Percentiles rank a stretch among this genome's conserved stretches.
Evolutionary conservation across 2,797 vertebrate species (phyloP).

Genomic region (Phalloptychus januarius): DNA sequence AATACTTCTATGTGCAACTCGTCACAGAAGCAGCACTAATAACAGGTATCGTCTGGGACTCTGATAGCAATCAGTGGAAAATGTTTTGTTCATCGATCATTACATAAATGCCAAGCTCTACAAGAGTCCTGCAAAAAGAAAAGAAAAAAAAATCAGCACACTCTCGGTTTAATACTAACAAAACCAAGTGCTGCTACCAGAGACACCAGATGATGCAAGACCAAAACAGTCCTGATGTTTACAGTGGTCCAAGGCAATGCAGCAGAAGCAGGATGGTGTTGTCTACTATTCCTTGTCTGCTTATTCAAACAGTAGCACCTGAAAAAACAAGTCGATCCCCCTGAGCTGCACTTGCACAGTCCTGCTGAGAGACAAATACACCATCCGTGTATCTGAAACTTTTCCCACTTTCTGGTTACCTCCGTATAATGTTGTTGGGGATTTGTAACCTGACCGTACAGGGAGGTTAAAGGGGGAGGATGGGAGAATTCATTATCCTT

Average conservation of each 20-base stretch:
- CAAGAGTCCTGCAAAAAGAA: background rate
- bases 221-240: background rate
- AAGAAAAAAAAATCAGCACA: background rate
- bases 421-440: constrained; percentile 44
- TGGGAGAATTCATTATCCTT: constrained; percentile 75
- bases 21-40: background rate
- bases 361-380: constrained; percentile 41
- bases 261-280: constrained; percentile 6
- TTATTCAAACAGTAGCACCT: constrained; percentile 49
- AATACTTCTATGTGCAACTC: background rate
- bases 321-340: constrained; percentile 37
- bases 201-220: background rate
- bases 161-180: background rate
- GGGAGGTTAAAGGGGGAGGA: constrained; percentile 58
- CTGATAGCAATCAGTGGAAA: background rate
- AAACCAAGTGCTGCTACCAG: background rate
- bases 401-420: constrained; percentile 61
- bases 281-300: constrained; percentile 17
- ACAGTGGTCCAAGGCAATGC: background rate
- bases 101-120: background rate
- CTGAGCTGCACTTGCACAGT: constrained; percentile 10
- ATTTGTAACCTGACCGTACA: constrained; percentile 43
- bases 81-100: background rate
- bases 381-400: constrained; percentile 35
- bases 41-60: background rate